Percentiles rank a stretch among this genome's conserved stretches.
phyloP scores from a whole-genome alignment of 1,140 invertebrate species.

The Zophobas atratus region DNA sequence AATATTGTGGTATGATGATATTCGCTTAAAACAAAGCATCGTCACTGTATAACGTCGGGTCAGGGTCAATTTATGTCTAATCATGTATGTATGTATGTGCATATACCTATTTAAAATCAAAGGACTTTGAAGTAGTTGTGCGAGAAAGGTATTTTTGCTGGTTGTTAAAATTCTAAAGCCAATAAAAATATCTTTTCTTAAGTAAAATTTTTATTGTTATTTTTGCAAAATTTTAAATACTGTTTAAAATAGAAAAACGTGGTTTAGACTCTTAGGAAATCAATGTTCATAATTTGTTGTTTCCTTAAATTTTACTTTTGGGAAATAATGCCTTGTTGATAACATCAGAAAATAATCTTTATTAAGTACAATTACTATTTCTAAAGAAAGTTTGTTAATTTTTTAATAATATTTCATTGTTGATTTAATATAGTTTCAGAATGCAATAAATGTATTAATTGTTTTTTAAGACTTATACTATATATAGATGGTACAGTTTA shows the following conservation, averaged over 20 bases:
- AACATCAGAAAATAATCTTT: constrained; percentile 8
- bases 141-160: no score
- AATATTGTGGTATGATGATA: constrained; percentile 10
- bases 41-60: constrained; percentile 37
- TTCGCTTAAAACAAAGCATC: background rate
- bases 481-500: background rate
- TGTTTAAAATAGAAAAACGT: background rate
- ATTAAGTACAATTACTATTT: constrained; percentile 4
- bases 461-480: constrained; percentile 13
- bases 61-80: constrained; percentile 35
- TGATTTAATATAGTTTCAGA: constrained; percentile 32
- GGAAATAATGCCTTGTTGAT: constrained; percentile 12
- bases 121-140: no score
- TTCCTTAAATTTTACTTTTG: background rate
- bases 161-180: no score
- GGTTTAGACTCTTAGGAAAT: constrained; percentile 1
- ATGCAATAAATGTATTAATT: constrained; percentile 52
- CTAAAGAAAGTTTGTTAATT: constrained; percentile 15
- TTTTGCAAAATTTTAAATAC: no score
- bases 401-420: constrained; percentile 27
- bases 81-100: constrained; percentile 11
- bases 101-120: background rate
- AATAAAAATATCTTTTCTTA: no score
- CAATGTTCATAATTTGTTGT: constrained; percentile 5
- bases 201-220: no score